phyloP scores from a whole-genome alignment of 2,888 invertebrate genomes.

The Carterocephalus palaemon region DNA sequence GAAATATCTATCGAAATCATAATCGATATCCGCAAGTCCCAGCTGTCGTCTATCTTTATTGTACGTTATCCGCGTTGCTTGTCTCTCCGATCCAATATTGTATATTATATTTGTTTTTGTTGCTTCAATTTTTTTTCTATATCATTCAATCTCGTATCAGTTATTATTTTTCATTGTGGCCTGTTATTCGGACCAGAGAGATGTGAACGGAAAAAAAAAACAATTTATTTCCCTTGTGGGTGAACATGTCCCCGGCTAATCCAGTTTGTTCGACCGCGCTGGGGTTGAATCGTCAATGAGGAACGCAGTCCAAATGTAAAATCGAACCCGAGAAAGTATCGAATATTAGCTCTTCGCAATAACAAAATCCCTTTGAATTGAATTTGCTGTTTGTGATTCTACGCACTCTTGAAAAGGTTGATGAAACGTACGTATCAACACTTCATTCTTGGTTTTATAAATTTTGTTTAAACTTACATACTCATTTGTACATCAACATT shows the following conservation, averaged over 20 bases:
- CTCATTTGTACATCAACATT: no score
- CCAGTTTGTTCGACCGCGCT: slow-evolving; percentile 76
- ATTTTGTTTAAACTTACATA: no score
- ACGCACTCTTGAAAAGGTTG: slow-evolving; percentile 37
- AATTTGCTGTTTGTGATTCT: slow-evolving; percentile 57
- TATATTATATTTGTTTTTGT: slow-evolving; percentile 26
- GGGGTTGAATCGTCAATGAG: slow-evolving; percentile 78
- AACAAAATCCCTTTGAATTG: slow-evolving; percentile 54
- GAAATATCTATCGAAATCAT: slow-evolving; percentile 22
- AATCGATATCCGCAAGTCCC: slow-evolving; percentile 22
- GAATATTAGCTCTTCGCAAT: slow-evolving; percentile 63
- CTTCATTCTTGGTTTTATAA: no score
- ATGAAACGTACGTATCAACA: slow-evolving; percentile 1
- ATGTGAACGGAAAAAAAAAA: slow-evolving; percentile 65
- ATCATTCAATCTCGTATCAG: slow-evolving; percentile 53
- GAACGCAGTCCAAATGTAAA: slow-evolving; percentile 67
- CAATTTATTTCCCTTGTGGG: slow-evolving; percentile 75
- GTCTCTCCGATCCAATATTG: slow-evolving; percentile 23
- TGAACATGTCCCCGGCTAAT: slow-evolving; percentile 74
- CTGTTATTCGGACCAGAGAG: slow-evolving; percentile 63
- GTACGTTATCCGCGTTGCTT: slow-evolving; percentile 20
- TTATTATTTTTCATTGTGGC: slow-evolving; percentile 66
- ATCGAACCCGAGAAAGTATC: slow-evolving; percentile 62
- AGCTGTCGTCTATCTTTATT: slow-evolving; percentile 24
- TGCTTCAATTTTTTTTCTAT: slow-evolving; percentile 40